Percentiles rank a stretch among this genome's conserved stretches.
phyloP scores from a whole-genome alignment of 2,113 vertebrate genomes.

The Epinephelus lanceolatus region DNA sequence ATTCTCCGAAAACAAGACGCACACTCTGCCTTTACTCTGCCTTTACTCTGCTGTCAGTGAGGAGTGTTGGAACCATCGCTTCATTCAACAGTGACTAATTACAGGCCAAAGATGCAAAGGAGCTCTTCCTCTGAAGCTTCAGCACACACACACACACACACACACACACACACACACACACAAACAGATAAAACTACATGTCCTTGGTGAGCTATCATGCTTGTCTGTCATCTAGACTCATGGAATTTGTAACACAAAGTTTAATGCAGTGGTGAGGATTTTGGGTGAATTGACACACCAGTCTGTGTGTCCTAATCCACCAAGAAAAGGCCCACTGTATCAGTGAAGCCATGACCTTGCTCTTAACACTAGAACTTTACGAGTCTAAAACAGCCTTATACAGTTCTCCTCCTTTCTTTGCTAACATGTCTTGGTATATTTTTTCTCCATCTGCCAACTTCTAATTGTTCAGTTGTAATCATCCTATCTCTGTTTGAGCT shows the following conservation, averaged over 20 bases:
- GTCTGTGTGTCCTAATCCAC: constrained; percentile 9
- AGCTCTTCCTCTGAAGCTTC: constrained; percentile 48
- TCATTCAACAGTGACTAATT: constrained; percentile 76
- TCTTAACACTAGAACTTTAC: constrained; percentile 2
- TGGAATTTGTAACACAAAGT: background rate
- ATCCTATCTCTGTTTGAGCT: constrained; percentile 52
- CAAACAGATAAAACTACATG: background rate
- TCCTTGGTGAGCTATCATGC: constrained; percentile 8
- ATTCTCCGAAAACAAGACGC: constrained; percentile 57
- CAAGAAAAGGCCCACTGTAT: background rate
- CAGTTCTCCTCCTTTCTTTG: background rate
- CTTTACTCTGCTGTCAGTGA: constrained; percentile 65
- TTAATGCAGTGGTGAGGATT: background rate
- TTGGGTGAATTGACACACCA: background rate
- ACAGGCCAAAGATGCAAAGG: constrained; percentile 58
- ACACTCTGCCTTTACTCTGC: constrained; percentile 50
- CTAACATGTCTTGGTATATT: constrained; percentile 12
- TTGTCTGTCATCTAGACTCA: constrained; percentile 21
- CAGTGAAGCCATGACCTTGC: background rate
- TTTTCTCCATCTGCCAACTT: constrained; percentile 34
- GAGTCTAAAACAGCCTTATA: constrained; percentile 26
- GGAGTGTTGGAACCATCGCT: constrained; percentile 35
- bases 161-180: background rate
- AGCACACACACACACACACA: constrained; percentile 1
- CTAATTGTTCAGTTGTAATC: constrained; percentile 57